Conservation (phyloP, 2,888 invertebrate species). For the Tetanocera ferruginea region DNA sequence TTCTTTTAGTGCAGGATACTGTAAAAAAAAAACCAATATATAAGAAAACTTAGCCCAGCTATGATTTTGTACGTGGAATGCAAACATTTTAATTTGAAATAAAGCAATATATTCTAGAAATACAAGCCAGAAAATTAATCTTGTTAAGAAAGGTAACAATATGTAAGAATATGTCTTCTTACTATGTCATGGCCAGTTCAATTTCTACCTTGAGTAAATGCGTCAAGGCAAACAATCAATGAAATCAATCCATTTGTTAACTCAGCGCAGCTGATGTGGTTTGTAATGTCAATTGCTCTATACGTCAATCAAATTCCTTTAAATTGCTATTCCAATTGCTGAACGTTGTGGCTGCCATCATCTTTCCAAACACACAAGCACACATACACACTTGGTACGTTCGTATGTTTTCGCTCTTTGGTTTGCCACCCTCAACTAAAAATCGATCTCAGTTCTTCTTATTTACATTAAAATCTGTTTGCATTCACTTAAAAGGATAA, state of each 20-base stretch:
- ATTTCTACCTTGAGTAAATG: conserved; percentile 39
- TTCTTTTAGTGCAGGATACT: too few species aligned
- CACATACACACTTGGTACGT: background rate
- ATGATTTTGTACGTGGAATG: too few species aligned
- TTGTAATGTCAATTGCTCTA: conserved; percentile 53
- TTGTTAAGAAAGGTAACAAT: too few species aligned
- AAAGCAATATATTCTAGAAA: too few species aligned
- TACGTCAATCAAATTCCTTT: background rate
- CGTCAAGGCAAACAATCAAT: conserved; percentile 21
- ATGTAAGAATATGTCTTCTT: too few species aligned
- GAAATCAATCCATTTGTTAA: conserved; percentile 24
- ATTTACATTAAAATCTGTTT: conserved; percentile 70
- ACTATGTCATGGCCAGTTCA: conserved; percentile 25
- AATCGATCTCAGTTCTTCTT: conserved; percentile 68
- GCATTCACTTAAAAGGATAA: conserved; percentile 70
- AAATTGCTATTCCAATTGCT: background rate
- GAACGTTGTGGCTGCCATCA: background rate
- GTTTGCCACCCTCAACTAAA: conserved; percentile 41
- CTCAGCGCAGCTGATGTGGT: conserved; percentile 44
- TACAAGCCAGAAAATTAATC: too few species aligned
- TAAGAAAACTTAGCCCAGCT: too few species aligned
- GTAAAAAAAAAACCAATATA: too few species aligned
- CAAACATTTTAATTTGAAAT: too few species aligned
- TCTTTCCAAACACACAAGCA: background rate
- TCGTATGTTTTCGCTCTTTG: background rate